Base-by-base conservation (phyloP, 2,797 vertebrate genomes). In the Onychomys leucogaster region DNA sequence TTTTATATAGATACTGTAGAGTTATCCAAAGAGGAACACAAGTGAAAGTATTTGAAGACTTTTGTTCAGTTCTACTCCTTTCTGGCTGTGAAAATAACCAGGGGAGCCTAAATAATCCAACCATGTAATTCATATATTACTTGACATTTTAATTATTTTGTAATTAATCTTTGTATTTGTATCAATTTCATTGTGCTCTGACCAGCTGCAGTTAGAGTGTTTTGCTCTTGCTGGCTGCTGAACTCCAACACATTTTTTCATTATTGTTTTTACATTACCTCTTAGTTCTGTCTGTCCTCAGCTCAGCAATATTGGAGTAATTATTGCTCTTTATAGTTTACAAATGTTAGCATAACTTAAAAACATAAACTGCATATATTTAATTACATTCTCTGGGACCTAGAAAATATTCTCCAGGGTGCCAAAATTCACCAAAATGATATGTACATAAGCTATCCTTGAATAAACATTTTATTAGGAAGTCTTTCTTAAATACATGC, bases 141-240 rank as follows among this genome's bases (percentile, higher is more conserved):
- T 97, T 89, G 94, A 95, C 25, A 23, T 95, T 97, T 69, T 96
- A 98, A 98, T 97, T 96, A 96, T 94, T 95, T 96, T 97, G 89
- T 95, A 97, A 96, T 97, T 98, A 98, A 98, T 98, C 95, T 97
- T 96, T 90, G 84, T 97, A 95, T 77, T 97, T 92, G 95, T 94
- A 46, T 85, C 88, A 96, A 61, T 34, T 98, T 98, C 98, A 94
- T 97, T 98, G 59, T 97, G 95, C 75, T 96, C 57, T 96, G 93
- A 97, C 92, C 90, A 97, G 83, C 78, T 85, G 91, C 98, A 96
- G 93, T 96, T 98, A n/a, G 97, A 97, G 97, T 97, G 76, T 90
- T 97, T 95, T 96, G 85, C 2, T 97, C 90, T 94, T 57, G 61
- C 95, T 97, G 93, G 93, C 80, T 98, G 97, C 86, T 94, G 92